Evolutionary conservation across 1,140 invertebrate species (phyloP).

Genomic region (Hyphantria cunea): DNA sequence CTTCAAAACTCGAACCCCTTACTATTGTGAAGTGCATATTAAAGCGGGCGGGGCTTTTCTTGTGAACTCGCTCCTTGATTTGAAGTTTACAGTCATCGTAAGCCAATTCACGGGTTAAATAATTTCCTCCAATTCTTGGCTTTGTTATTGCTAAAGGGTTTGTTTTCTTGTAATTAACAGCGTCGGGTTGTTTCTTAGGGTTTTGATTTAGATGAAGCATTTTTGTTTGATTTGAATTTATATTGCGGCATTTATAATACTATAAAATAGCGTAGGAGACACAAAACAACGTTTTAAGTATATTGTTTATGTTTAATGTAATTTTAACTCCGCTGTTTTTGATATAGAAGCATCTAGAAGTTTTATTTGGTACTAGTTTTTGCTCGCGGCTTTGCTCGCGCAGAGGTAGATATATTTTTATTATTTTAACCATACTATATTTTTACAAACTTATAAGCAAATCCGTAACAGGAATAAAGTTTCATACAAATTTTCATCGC

Average conservation of each 20-base stretch:
- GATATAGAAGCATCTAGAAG: too few species aligned
- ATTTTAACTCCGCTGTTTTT: too few species aligned
- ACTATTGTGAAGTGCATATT: constrained; percentile 76
- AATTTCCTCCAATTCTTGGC: constrained; percentile 51
- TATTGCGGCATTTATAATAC: neutral
- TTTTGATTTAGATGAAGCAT: neutral
- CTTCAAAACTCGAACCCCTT: constrained; percentile 70
- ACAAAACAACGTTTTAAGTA: neutral
- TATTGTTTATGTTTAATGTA: neutral
- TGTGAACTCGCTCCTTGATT: constrained; percentile 61
- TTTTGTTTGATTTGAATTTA: neutral
- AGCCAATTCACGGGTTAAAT: constrained; percentile 57
- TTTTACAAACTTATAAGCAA: too few species aligned
- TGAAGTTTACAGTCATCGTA: constrained; percentile 58
- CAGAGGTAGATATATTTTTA: too few species aligned
- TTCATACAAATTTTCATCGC: too few species aligned
- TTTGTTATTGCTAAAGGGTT: constrained; percentile 34
- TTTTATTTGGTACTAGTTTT: too few species aligned
- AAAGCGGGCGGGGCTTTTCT: constrained; percentile 64
- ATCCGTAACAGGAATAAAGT: too few species aligned
- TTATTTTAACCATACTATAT: too few species aligned
- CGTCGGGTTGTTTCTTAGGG: neutral
- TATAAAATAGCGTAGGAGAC: neutral
- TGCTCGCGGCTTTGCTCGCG: too few species aligned
- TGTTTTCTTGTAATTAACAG: constrained; percentile 38